Base-by-base conservation (phyloP, 2,888 invertebrate genomes). In the Scrobipalpa costella region DNA sequence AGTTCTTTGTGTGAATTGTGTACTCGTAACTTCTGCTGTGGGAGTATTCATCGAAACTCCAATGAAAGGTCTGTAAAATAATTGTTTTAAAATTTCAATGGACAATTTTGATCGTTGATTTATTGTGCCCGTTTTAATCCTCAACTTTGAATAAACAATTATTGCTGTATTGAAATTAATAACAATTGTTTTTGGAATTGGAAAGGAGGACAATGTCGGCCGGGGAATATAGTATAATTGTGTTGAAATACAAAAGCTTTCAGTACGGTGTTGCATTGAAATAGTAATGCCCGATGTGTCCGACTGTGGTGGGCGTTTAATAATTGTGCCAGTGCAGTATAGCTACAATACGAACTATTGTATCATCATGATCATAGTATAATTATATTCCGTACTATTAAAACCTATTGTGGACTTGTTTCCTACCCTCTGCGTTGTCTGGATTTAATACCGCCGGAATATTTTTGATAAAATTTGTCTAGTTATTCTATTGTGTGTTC, bases 31-130 rank as follows among this genome's bases (percentile, higher is more conserved):
- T 40, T 13, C 40, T 3, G 40, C n/a, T 40, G n/a, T 40, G 40
- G 40, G 6, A 40, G 40, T 40, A 13, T n/a, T 13, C 13, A 40
- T 13, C 40, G 40, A 13, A 40, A 40, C 40, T 13, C 40, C 13
- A 40, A 40, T n/a, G n/a, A 40, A 40, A 40, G 40, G 40, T 40
- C n/a, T 40, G 40, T 40, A 13, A 40, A 40, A 40, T 40, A 40
- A 40, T 40, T 40, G 40, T 40, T 40, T 40, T 40, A 40, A 40
- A 40, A 40, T 40, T 40, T 40, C 40, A 40, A 40, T 40, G 40
- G 40, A 40, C 40, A 40, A 40, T 40, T 40, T 40, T 40, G 40
- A 40, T 40, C 40, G 40, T 13, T 13, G 40, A 40, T 40, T 40
- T 7, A n/a, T n/a, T n/a, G 40, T 13, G 6, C 40, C 13, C 40